Evolutionary conservation across 2,113 vertebrate species (phyloP), one percentile per base, ranked within the genome.

Genomic region (Pachycephala philippinensis): DNA sequence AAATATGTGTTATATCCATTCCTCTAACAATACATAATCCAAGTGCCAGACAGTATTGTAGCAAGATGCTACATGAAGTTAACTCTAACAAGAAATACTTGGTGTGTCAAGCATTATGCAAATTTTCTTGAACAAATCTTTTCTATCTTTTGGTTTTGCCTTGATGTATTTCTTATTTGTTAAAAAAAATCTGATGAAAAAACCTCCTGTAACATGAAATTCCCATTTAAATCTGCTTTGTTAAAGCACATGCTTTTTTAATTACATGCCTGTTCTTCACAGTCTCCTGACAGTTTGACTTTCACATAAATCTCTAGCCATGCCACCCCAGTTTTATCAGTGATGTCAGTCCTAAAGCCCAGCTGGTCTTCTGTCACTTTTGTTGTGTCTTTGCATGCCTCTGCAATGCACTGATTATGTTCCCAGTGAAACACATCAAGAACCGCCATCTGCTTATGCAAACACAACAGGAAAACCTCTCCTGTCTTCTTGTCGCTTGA

Each of bases 331-430:
- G 50, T 71, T 91, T 85, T 49, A 42, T 83, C 57, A 54, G 33
- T 59, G 77, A 84, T 15, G 16, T 72, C 56, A 89, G 39, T 89
- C 64, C 84, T 89, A 78, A 93, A 89, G 33, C 77, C 93, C 60
- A 95, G 89, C 50, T 94, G 71, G 60, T 93, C 37, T 94, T 95
- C 91, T 92, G 89, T 96, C 76, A 86, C 60, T 92, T 95, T 70
- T 69, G 63, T 84, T 35, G 7, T 81, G 26, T 84, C 50, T 90
- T 86, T 90, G 80, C 71, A 44, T 94, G 71, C 49, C 76, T 91
- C 45, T 92, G 84, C 91, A 90, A 53, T 72, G 39, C 80, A 90
- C 56, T 77, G 59, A 72, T 61, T 72, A n/a, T 70, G 81, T 91
- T 96, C 64, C 89, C 68, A 89, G 9, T 74, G 80, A 94, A 95